Base-by-base conservation (phyloP, 2,888 invertebrate species). In the Melieria picta region DNA sequence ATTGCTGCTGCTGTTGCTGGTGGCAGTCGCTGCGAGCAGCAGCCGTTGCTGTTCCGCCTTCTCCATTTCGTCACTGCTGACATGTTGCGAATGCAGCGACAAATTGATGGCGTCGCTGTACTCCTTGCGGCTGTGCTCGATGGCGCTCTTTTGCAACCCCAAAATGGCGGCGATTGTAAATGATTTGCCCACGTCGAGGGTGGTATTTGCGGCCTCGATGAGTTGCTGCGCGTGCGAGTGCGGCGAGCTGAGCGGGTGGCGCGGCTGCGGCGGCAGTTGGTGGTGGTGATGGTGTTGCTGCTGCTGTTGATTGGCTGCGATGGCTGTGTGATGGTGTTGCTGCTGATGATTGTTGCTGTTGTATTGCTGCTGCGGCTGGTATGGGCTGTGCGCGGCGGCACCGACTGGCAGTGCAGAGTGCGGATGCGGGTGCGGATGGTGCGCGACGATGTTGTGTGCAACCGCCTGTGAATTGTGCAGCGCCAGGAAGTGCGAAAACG, bases 111-210 rank as follows among this genome's bases (percentile, higher is more conserved):
- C 87, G 79, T 83, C 86, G 77, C 84, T 86, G 74, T 84, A 85
- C 75, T 86, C 86, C 76, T 83, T 85, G 70, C 81, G 81, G 60
- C 79, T 82, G 65, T 77, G 79, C 70, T 77, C 78, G 74, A 77
- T 77, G 57, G 78, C 78, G 79, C 80, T 84, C 77, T 86, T 90
- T 71, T 92, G 91, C 76, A 94, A 85, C 0, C 95, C 95, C 79
- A 96, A 90, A 80, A 95, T 95, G 75, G 95, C 94, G 76, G 95
- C 95, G 79, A 96, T 96, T 43, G 95, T 95, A 81, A 96, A 96
- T 6, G 94, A 94, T 81, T 93, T 93, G 57, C 91, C 91, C 72
- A 84, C 86, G 78, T 87, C 87, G 76, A 87, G 82, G 75, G 87
- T 83, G 77, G 86, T 83, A 77, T 81, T 84, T 73, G 81, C 81